phyloP scores from a whole-genome alignment of 1,140 invertebrate species.

The Oppia nitens region DNA sequence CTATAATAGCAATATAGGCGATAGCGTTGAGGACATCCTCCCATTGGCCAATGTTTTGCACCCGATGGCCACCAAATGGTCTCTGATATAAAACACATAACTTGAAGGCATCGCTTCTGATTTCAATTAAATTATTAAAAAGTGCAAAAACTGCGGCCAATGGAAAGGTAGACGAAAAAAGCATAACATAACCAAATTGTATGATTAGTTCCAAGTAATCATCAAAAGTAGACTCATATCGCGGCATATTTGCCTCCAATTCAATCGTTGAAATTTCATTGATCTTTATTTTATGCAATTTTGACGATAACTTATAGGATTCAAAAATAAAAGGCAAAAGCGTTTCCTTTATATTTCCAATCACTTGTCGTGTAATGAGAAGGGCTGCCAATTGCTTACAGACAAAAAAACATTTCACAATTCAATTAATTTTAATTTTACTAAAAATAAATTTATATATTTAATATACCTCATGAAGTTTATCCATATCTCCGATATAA shows the following conservation, averaged over 20 bases:
- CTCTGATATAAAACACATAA: conserved; percentile 81
- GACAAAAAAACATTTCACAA: background rate
- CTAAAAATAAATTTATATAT: background rate
- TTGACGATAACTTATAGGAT: conserved; percentile 2
- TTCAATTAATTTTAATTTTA: background rate
- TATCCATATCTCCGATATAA: conserved; percentile 82
- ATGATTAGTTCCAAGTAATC: conserved; percentile 96
- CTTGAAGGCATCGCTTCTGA: conserved; percentile 87
- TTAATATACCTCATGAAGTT: conserved; percentile 3
- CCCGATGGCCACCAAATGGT: conserved; percentile 32
- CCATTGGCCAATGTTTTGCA: conserved; percentile 7
- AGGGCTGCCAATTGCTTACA: conserved; percentile 72
- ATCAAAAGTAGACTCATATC: conserved; percentile 76
- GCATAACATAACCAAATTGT: conserved; percentile 86
- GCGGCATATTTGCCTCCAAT: conserved; percentile 6
- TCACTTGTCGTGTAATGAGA: conserved; percentile 78
- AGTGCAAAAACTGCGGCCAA: conserved; percentile 79
- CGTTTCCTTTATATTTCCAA: conserved; percentile 33
- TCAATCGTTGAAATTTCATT: background rate
- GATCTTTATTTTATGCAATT: background rate
- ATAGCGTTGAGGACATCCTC: background rate
- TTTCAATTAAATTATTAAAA: conserved; percentile 82
- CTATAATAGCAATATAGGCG: conserved; percentile 6
- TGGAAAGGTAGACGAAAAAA: conserved; percentile 91
- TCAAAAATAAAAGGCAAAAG: conserved; percentile 19